Base-by-base conservation (phyloP, 2,113 vertebrate species). In the Scomber scombrus region DNA sequence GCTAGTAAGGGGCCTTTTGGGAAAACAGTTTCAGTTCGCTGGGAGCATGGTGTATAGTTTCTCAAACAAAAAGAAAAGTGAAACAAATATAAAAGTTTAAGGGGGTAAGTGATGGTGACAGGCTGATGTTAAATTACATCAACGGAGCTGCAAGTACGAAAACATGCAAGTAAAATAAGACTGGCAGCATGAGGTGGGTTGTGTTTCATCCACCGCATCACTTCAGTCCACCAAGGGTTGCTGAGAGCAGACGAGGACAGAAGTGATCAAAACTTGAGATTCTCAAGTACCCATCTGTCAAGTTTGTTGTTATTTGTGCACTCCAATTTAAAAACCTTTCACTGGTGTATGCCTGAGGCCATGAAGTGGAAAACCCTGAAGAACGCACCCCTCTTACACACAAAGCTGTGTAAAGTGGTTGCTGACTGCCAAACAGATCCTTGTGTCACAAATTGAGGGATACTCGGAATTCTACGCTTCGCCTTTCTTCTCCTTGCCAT, bases 251-350 rank as follows among this genome's bases (percentile, higher is more conserved):
- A 76, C 68, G n/a, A 29, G 64, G 57, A 62, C n/a, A 4, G 31
- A 52, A 75, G 13, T 3, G 71, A 31, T 74, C 14, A 63, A 61
- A 72, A 80, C 51, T 56, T 67, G 21, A 79, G 34, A 82, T 72
- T 84, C 21, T 83, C 14, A 3, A 81, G 63, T 15, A 56, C 21
- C 56, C 63, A 79, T 85, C 63, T 73, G 75, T 86, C 63, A 71
- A 65, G 70, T 73, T 68, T 82, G 70, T 71, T 84, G 62, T 81
- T 85, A 63, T 87, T 91, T 85, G 85, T 54, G 18, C 75, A 67
- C 58, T 62, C 29, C 57, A 66, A 71, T 84, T 84, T 67, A 45
- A 75, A 79, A 68, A 70, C 34, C 45, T 54, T 82, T 73, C 63
- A 23, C 75, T 74, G 66, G 49, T 26, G 40, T 71, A 47, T 29